These are phyloP conservation scores for Oxytorus armatus DNA, from an alignment of 2,888 invertebrate species.

Conservation along the genomic window DNA sequence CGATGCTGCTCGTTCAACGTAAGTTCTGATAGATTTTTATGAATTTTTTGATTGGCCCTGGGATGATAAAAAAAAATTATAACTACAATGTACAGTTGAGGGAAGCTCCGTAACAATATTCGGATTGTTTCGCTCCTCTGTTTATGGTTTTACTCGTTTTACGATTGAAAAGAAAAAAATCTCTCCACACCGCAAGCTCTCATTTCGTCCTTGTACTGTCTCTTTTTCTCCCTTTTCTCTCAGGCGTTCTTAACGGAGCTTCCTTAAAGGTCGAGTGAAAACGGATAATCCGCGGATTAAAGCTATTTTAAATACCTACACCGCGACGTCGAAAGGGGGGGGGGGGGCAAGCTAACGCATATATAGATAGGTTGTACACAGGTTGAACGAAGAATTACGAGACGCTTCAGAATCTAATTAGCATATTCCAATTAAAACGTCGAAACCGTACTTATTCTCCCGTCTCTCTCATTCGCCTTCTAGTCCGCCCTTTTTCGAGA, in stretches of 20 bases:
- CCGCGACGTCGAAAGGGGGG: slow-evolving; percentile 2
- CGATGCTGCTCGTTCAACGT: not conserved
- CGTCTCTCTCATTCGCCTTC: slow-evolving; percentile 32
- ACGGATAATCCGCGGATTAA: slow-evolving; percentile 16
- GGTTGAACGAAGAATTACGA: slow-evolving; percentile 69
- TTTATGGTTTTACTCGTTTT: not conserved
- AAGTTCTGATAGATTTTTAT: too few relatives aligned
- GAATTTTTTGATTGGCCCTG: too few relatives aligned
- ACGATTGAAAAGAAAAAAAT: not conserved
- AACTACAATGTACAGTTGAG: not conserved
- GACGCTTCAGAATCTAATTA: slow-evolving; percentile 76
- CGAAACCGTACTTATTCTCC: slow-evolving; percentile 67
- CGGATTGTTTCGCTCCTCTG: not conserved
- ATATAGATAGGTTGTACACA: not conserved
- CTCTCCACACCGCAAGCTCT: not conserved
- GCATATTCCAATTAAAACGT: slow-evolving; percentile 79
- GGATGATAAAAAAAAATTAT: not conserved
- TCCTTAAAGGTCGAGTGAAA: slow-evolving; percentile 10
- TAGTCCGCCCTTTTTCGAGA: not conserved
- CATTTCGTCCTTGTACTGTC: not conserved
- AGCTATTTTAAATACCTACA: slow-evolving; percentile 42
- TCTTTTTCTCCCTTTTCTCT: not conserved
- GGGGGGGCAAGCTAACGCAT: not conserved
- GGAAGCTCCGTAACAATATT: not conserved
- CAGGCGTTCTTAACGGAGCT: not conserved